A percentile compares a stretch with the other conserved stretches of the same genome.
Evolutionary conservation across 2,888 invertebrate genomes (phyloP).

Genomic region (Congeria kusceri): DNA sequence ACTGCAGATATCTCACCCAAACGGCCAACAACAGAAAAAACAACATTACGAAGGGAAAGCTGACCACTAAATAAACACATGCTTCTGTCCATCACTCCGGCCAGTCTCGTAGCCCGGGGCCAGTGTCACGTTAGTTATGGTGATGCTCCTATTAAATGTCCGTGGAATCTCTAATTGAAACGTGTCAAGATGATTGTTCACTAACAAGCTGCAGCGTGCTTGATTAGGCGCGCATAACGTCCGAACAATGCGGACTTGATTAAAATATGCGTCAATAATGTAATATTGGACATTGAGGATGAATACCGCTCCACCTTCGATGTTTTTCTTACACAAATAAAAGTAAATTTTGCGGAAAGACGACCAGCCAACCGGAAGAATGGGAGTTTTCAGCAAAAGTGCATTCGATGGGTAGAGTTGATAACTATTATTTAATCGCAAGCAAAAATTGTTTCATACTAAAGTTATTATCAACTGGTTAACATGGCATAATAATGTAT

Average conservation of each 20-base stretch:
- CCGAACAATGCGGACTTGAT: constrained; percentile 50
- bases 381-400: background rate
- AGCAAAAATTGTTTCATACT: too few species aligned
- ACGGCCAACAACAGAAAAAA: background rate
- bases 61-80: constrained; percentile 13
- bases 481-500: too few species aligned
- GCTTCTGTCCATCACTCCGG: background rate
- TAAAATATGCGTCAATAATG: constrained; percentile 25
- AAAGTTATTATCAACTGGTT: too few species aligned
- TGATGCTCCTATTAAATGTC: constrained; percentile 42
- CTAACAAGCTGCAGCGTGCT: constrained; percentile 50
- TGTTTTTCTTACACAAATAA: constrained; percentile 12
- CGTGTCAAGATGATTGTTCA: constrained; percentile 49
- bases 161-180: constrained; percentile 54
- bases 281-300: constrained; percentile 6
- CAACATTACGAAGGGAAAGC: constrained; percentile 1
- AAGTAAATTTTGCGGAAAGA: constrained; percentile 34
- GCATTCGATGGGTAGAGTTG: too few species aligned
- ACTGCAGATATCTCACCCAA: background rate
- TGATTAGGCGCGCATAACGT: constrained; percentile 39
- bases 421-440: too few species aligned
- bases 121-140: constrained; percentile 52
- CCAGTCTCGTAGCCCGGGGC: constrained; percentile 13
- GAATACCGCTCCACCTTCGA: background rate
- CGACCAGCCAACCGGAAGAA: background rate